phyloP scores from a whole-genome alignment of 2,888 invertebrate species.

The Sipha maydis region DNA sequence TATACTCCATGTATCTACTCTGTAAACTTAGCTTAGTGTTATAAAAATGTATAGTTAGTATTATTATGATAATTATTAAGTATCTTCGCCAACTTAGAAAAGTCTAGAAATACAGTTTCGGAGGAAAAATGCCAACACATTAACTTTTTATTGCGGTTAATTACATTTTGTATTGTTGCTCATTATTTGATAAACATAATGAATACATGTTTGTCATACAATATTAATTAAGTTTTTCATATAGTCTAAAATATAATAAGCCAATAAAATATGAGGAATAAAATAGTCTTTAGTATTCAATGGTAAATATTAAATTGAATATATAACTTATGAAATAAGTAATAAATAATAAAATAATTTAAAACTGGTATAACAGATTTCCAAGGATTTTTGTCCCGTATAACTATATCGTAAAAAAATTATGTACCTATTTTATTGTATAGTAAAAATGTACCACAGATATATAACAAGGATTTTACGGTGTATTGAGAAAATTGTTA shows the following conservation, averaged over 20 bases:
- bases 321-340: too few relatives aligned
- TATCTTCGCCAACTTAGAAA: constrained; percentile 31
- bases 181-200: constrained; percentile 11
- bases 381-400: too few relatives aligned
- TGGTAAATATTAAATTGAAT: too few relatives aligned
- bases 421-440: too few relatives aligned
- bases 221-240: not conserved
- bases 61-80: constrained; percentile 33
- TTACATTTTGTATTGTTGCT: not conserved
- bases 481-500: too few relatives aligned
- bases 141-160: constrained; percentile 17
- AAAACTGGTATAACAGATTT: too few relatives aligned
- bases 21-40: constrained; percentile 3
- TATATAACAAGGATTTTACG: too few relatives aligned
- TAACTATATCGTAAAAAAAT: too few relatives aligned
- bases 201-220: not conserved
- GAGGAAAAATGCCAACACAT: constrained; percentile 36
- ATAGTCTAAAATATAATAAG: not conserved
- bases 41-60: not conserved
- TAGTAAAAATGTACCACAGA: too few relatives aligned
- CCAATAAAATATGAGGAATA: not conserved
- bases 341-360: too few relatives aligned
- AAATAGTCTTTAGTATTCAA: not conserved
- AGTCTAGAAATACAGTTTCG: constrained; percentile 44
- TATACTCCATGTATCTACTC: not conserved